Percentiles rank a stretch among this genome's conserved stretches.
These are phyloP conservation scores for Tokudaia tokunoshimensis DNA, from an alignment of 2,797 vertebrate genomes.

Conservation along the genomic window DNA sequence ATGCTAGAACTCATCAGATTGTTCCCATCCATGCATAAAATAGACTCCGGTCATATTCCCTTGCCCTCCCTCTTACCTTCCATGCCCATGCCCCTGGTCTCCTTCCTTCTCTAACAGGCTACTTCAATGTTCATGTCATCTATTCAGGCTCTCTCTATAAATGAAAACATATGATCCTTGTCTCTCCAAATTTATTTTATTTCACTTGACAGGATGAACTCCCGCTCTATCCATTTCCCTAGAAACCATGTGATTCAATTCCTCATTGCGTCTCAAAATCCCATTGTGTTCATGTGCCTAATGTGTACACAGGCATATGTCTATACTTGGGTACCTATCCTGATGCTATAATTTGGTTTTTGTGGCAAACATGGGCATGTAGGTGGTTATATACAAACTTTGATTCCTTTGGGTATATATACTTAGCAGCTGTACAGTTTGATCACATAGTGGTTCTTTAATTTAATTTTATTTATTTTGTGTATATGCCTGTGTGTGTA, in stretches of 20 bases:
- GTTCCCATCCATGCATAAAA: neutral
- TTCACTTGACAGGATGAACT: neutral
- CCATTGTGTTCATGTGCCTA: neutral
- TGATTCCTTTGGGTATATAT: neutral
- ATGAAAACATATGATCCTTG: neutral
- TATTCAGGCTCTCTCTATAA: neutral
- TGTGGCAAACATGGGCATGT: neutral
- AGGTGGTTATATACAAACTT: neutral
- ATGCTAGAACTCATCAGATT: too few relatives aligned
- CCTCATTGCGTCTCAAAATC: neutral
- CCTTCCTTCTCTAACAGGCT: neutral
- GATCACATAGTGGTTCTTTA: neutral
- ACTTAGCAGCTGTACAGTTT: neutral
- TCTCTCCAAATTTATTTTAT: neutral
- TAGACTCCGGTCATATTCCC: too few relatives aligned
- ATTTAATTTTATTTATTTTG: neutral
- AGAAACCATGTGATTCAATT: neutral
- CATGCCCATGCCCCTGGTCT: too few relatives aligned
- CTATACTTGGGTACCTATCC: neutral
- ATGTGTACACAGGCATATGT: neutral
- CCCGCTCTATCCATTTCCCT: neutral
- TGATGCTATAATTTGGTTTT: neutral
- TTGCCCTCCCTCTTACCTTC: too few relatives aligned
- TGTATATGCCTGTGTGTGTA: neutral
- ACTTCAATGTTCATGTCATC: neutral